Evolutionary conservation across 1,140 invertebrate genomes (phyloP).

Genomic region (Drosophila busckii): DNA sequence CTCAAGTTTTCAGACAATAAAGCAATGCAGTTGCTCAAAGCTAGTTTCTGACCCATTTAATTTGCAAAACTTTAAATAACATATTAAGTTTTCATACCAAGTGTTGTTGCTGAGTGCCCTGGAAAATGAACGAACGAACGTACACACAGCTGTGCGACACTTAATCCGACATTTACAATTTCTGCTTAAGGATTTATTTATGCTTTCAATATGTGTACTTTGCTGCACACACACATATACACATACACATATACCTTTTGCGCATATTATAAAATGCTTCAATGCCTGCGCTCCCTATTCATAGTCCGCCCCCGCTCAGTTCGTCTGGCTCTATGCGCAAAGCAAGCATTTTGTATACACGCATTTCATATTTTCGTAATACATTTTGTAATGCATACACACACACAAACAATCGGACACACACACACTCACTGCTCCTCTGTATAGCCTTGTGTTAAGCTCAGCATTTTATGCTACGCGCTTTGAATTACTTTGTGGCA

Average conservation of each 20-base stretch:
- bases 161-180: slow-evolving; percentile 77
- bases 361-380: slow-evolving; percentile 53
- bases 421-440: no score
- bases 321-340: slow-evolving; percentile 56
- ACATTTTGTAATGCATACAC: slow-evolving; percentile 51
- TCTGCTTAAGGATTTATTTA: slow-evolving; percentile 77
- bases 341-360: slow-evolving; percentile 52
- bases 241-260: slow-evolving; percentile 53
- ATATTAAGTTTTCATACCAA: no score
- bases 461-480: no score
- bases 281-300: slow-evolving; percentile 39
- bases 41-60: no score
- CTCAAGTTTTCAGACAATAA: no score
- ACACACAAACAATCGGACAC: slow-evolving; percentile 9
- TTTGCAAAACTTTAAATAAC: no score
- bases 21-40: no score
- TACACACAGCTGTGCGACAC: no score
- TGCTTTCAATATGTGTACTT: slow-evolving; percentile 71
- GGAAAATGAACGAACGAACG: no score
- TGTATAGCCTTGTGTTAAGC: slow-evolving; percentile 12
- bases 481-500: no score
- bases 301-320: slow-evolving; percentile 1
- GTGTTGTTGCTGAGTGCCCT: no score
- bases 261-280: slow-evolving; percentile 44
- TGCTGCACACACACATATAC: no score